Evolutionary conservation across 1,140 invertebrate species (phyloP).

Genomic region (Hestina assimilis): DNA sequence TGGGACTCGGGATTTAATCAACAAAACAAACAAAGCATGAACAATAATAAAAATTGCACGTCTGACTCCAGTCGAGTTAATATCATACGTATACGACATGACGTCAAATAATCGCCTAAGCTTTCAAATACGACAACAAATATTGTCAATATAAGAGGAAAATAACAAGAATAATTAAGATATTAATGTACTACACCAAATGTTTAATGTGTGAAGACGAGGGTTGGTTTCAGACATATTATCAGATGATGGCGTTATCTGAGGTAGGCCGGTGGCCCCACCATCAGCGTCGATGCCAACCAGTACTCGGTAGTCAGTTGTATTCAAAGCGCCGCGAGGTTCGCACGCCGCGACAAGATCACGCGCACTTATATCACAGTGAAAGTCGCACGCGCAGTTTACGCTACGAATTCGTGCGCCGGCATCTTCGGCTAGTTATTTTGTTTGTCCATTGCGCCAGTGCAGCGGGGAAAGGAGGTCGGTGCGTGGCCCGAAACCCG

Average conservation of each 20-base stretch:
- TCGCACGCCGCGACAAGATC: constrained; percentile 51
- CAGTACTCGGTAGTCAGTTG: constrained; percentile 45
- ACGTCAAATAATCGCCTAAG: too few relatives aligned
- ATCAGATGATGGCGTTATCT: constrained; percentile 39
- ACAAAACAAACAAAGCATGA: too few relatives aligned
- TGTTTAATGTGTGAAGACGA: constrained; percentile 11
- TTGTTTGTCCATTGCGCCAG: constrained; percentile 74
- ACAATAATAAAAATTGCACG: too few relatives aligned
- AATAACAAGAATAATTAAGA: not conserved
- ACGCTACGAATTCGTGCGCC: constrained; percentile 65
- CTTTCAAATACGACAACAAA: too few relatives aligned
- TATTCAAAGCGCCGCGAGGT: constrained; percentile 54
- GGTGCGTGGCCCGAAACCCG: constrained; percentile 51
- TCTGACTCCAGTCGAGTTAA: too few relatives aligned
- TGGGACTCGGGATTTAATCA: too few relatives aligned
- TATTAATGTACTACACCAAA: not conserved
- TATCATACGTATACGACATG: too few relatives aligned
- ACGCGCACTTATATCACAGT: constrained; percentile 47
- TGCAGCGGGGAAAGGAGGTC: constrained; percentile 75
- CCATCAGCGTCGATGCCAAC: constrained; percentile 30
- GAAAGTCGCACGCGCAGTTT: constrained; percentile 72
- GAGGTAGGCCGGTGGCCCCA: constrained; percentile 37
- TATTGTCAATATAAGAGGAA: too few relatives aligned
- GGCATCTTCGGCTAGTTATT: constrained; percentile 71
- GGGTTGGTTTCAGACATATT: constrained; percentile 50